Base-by-base conservation (phyloP, 2,113 vertebrate genomes). In the Chloebia gouldiae region DNA sequence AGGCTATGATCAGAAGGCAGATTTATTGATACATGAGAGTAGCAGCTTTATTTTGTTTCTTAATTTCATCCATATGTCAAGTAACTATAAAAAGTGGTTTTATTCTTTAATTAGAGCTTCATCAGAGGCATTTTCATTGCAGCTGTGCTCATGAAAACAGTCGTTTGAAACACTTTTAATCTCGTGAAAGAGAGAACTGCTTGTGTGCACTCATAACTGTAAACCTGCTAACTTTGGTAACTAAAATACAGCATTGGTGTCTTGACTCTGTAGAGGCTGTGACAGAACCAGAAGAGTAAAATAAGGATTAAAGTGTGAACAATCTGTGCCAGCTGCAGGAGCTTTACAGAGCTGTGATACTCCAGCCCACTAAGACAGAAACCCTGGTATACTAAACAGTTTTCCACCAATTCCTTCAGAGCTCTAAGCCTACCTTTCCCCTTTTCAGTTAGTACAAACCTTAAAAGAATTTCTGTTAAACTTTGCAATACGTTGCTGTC, bases 11-110 rank as follows among this genome's bases (percentile, higher is more conserved):
- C 69, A 71, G 91, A 85, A 90, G 60, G 69, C 21, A 65, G 42
- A 69, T 83, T 86, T 89, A 63, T 71, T 81, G 78, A 27, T 75
- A n/a, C 14, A 30, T 44, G 42, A 81, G n/a, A 80, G 18, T 33
- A 82, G 40, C 40, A 90, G 61, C 70, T 93, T 79, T 95, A 40
- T 80, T 96, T 91, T 96, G 17, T 81, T 94, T 81, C 47, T 50
- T 78, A 42, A 81, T 80, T 94, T 93, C 64, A 81, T 70, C 71
- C 18, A 6, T 56, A 47, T 86, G 44, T 35, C 65, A 79, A 39
- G 18, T 68, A 81, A 84, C 44, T 70, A 51, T 77, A 88, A 91
- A 83, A 91, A 13, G 76, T 47, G 45, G 6, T 28, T 92, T 90
- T 82, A 27, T 77, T 88, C 17, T 73, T 84, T 96, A 86, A 84